These are phyloP conservation scores for Drosophila sulfurigaster DNA, from an alignment of 1,140 invertebrate species.

Conservation along the genomic window DNA sequence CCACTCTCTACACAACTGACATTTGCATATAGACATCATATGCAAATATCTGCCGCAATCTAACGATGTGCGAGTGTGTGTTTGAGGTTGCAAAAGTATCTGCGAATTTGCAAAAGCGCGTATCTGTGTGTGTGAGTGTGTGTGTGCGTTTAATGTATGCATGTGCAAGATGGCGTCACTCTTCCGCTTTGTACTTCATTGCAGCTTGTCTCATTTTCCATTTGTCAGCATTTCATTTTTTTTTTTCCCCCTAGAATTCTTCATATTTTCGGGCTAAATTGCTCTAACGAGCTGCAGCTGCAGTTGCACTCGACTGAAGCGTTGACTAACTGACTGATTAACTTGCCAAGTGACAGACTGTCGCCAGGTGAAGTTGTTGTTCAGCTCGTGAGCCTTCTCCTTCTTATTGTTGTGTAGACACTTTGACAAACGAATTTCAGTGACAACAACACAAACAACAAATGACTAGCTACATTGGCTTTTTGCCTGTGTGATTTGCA, in stretches of 20 bases:
- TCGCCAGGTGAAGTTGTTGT: slow-evolving; percentile 33
- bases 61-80: slow-evolving; percentile 35
- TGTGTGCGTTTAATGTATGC: slow-evolving; percentile 70
- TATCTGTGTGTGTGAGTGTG: slow-evolving; percentile 75
- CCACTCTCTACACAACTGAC: background rate
- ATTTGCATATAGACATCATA: slow-evolving; percentile 83
- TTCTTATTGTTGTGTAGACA: slow-evolving; percentile 14
- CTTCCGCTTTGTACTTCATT: slow-evolving; percentile 28
- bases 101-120: slow-evolving; percentile 43
- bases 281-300: slow-evolving; percentile 20
- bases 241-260: slow-evolving; percentile 2
- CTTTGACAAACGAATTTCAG: slow-evolving; percentile 48
- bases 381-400: background rate
- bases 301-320: slow-evolving; percentile 15
- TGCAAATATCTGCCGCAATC: slow-evolving; percentile 77
- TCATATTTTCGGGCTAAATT: slow-evolving; percentile 52
- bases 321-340: slow-evolving; percentile 25
- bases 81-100: background rate
- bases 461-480: background rate
- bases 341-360: slow-evolving; percentile 36
- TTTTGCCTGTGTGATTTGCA: slow-evolving; percentile 72
- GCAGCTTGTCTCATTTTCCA: slow-evolving; percentile 69
- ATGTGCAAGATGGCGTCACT: slow-evolving; percentile 60
- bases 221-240: slow-evolving; percentile 38
- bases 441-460: slow-evolving; percentile 9